A percentile compares a stretch with the other conserved stretches of the same genome.
Conservation (phyloP, 2,888 invertebrate species). For the Slavum lentiscoides region DNA sequence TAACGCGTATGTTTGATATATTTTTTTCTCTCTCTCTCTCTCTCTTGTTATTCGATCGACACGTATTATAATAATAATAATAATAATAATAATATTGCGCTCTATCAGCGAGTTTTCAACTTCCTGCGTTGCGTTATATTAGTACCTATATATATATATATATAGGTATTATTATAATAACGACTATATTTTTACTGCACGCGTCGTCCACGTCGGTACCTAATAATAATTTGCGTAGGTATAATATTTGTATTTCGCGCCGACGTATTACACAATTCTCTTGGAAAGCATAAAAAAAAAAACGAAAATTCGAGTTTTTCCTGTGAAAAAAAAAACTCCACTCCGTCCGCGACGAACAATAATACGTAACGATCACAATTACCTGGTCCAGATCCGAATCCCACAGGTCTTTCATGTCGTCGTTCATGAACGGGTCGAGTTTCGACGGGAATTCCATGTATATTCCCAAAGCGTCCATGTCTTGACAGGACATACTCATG, state of each 20-base stretch:
- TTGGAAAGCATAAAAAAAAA: too few relatives aligned
- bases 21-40: conserved; percentile 10
- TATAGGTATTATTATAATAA: neutral
- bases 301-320: too few relatives aligned
- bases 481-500: conserved; percentile 44
- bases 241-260: too few relatives aligned
- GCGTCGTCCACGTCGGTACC: too few relatives aligned
- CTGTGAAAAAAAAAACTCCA: too few relatives aligned
- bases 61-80: neutral
- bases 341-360: too few relatives aligned
- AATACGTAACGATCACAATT: neutral
- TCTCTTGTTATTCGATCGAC: neutral
- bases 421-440: conserved; percentile 44
- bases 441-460: conserved; percentile 45
- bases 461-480: conserved; percentile 42
- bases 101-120: conserved; percentile 30
- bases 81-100: neutral
- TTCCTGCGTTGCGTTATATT: conserved; percentile 28
- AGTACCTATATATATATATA: neutral
- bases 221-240: too few relatives aligned
- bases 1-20: too few relatives aligned
- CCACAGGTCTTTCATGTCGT: conserved; percentile 47
- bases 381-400: conserved; percentile 51
- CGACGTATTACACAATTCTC: too few relatives aligned
- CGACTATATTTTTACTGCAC: neutral